Base-by-base conservation (phyloP, 2,888 invertebrate genomes). In the Nomada ruficornis region DNA sequence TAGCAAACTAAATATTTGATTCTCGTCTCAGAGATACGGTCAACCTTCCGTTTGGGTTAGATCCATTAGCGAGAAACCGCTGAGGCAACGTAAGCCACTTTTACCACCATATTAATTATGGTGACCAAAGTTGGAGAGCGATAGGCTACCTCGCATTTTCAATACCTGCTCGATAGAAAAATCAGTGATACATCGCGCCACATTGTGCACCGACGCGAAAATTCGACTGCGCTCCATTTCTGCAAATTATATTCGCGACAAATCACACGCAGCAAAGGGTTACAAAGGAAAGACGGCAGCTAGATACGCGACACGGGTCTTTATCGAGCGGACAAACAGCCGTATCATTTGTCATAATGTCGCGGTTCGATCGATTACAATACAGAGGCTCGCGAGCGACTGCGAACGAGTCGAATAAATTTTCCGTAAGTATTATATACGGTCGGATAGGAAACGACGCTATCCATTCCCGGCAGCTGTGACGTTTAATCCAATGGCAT, bases 401-500 rank as follows among this genome's bases (percentile, higher is more conserved):
- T 82, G 74, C 77, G 52, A 75, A 77, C 74, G 86, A 76, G 77
- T 71, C 65, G 77, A 80, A 84, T 82, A 84, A 86, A 86, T 86
- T 86, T 86, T 72, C 77, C 68, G 62, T 71, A 63, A 67, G 57
- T 79, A 84, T 86, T 85, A 86, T 86, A 74, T 71, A 82, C 77
- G 73, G 57, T 75, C 75, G 82, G 73, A 78, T 84, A 78, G 84
- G 67, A 82, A 85, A 83, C 83, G 79, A 76, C 81, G 85, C 87
- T 80, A 87, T 87, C 77, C 80, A 80, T 87, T 87, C 82, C 75
- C 87, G 84, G 71, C 85, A 71, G 75, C 87, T 75, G 80, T 85
- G 87, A 87, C 81, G 81, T 83, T 87, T 87, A 85, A 87, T 87
- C 87, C 87, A 68, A 79, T 83, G 83, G 75, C 83, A 83, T 85